Evolutionary conservation across 1,140 invertebrate genomes (phyloP), one percentile per base, ranked within the genome.

Genomic region (Anastrepha obliqua): DNA sequence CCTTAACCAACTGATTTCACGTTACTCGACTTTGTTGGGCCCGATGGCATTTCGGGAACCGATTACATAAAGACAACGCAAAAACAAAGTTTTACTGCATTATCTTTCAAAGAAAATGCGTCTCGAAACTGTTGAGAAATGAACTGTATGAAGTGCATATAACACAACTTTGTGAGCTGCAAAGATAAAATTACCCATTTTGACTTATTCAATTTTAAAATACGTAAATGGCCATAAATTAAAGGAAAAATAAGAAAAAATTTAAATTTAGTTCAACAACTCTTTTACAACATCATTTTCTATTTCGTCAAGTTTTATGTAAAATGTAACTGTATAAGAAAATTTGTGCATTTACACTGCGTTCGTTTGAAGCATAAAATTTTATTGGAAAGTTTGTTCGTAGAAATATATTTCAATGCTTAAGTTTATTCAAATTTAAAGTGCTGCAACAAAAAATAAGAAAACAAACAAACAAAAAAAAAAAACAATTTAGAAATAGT

Each of bases 401-500:
- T 74, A 55, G 44, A 15, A 42, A 17, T 55, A 55, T 47, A n/a
- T 55, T 81, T 81, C 9, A 55, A 55, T 81, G 17, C 6, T 51
- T 81, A 81, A 39, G 39, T 74, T 74, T 44, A 44, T 81, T 55
- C 11, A 17, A 7, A 8, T 81, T 55, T 7, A 51, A 81, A 81
- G 47, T 55, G 74, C 44, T 81, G 47, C 74, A 81, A 55, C 7
- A 81, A 81, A 81, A 74, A 74, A 39, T 9, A 67, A 67, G 39
- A 39, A 67, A 67, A 67, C 11, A 62, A 64, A 64, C 20, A 67
- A 70, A 8, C 39, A 11, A 13, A 47, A 74, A n/a, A 74, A 44
- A 74, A 44, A 47, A 15, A 44, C 44, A 58, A 81, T 81, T 81
- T 81, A 74, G 67, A 47, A 74, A 74, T 81, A 81, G 74, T 55